Conservation (phyloP, 2,797 vertebrate species). For the Potorous gilbertii region DNA sequence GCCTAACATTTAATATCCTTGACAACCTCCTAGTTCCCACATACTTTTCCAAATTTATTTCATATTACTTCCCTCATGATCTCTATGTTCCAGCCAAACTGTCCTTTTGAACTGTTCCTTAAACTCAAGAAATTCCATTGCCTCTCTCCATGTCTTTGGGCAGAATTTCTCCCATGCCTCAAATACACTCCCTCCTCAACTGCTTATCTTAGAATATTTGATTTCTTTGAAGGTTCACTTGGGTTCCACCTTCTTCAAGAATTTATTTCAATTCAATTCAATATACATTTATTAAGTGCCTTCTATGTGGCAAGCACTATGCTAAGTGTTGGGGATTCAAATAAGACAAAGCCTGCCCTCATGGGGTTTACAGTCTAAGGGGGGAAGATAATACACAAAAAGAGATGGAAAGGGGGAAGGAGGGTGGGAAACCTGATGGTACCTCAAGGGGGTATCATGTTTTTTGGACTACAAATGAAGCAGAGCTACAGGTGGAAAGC, state of each 20-base stretch:
- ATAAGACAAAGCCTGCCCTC: neutral
- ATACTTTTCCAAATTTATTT: neutral
- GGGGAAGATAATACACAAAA: neutral
- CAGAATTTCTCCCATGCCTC: neutral
- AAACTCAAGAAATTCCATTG: neutral
- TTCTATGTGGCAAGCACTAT: neutral
- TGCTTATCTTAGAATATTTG: neutral
- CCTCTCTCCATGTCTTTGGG: neutral
- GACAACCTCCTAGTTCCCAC: neutral
- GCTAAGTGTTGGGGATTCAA: neutral
- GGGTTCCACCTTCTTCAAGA: neutral
- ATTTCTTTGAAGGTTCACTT: neutral
- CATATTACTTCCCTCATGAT: neutral
- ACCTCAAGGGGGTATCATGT: neutral
- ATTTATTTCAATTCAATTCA: neutral
- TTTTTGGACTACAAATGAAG: neutral
- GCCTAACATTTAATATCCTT: neutral
- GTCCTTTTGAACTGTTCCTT: neutral
- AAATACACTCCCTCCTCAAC: neutral
- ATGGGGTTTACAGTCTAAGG: neutral
- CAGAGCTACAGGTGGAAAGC: neutral
- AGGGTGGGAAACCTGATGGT: neutral
- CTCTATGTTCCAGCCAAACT: neutral
- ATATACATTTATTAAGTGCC: neutral
- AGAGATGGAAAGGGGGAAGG: neutral